Conservation (phyloP, 1,140 invertebrate genomes). For the Drosophila malerkotliana region DNA sequence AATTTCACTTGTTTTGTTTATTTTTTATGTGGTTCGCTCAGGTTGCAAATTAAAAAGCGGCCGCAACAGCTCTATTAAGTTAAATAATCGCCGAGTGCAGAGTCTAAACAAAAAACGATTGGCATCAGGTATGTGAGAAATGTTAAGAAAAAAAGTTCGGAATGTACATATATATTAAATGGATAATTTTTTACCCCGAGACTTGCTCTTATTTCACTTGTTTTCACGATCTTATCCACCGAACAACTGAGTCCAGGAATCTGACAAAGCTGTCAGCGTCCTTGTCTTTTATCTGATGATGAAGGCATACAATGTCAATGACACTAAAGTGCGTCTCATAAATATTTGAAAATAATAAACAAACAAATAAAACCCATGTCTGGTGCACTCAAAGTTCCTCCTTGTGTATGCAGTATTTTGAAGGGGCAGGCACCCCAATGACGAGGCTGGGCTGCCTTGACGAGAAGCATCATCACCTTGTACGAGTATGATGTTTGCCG, state of each 20-base stretch:
- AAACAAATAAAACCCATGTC: slow-evolving; percentile 1
- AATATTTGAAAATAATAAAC: slow-evolving; percentile 24
- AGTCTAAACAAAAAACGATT: slow-evolving; percentile 65
- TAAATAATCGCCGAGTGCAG: slow-evolving; percentile 47
- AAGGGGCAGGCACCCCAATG: neutral
- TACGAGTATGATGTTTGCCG: neutral
- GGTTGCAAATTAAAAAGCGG: slow-evolving; percentile 69
- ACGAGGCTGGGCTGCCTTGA: slow-evolving; percentile 10
- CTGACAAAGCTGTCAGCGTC: neutral
- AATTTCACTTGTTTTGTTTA: slow-evolving; percentile 53
- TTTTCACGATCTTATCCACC: slow-evolving; percentile 13
- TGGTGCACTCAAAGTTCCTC: slow-evolving; percentile 19
- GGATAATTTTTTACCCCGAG: neutral
- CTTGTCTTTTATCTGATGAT: slow-evolving; percentile 6
- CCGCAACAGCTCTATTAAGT: slow-evolving; percentile 53
- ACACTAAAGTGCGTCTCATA: slow-evolving; percentile 31
- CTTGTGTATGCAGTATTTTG: slow-evolving; percentile 39
- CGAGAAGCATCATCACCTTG: neutral
- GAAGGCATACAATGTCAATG: slow-evolving; percentile 21
- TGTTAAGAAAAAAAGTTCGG: slow-evolving; percentile 15
- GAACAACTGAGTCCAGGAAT: slow-evolving; percentile 4
- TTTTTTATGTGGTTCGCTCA: slow-evolving; percentile 71
- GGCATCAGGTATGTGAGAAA: slow-evolving; percentile 46
- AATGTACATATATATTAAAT: neutral
- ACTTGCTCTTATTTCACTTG: slow-evolving; percentile 13